These are phyloP conservation scores for Eupristina koningsbergeri DNA, from an alignment of 1,140 invertebrate genomes.

Conservation along the genomic window DNA sequence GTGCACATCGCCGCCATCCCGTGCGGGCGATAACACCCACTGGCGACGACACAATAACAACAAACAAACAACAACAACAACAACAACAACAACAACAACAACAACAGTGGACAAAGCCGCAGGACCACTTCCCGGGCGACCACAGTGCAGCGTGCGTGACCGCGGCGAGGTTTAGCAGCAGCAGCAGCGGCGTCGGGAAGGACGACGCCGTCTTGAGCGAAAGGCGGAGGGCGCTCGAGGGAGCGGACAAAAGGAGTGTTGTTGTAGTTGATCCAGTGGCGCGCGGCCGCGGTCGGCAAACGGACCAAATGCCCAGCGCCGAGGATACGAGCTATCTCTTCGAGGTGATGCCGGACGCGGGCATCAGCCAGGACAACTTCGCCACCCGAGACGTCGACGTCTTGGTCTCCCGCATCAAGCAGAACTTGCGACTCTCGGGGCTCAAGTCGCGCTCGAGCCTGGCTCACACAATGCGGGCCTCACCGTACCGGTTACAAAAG, in stretches of 20 bases:
- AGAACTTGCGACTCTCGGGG: conserved; percentile 77
- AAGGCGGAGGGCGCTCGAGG: no score
- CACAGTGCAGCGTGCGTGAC: background rate
- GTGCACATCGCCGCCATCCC: background rate
- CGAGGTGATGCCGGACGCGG: conserved; percentile 67
- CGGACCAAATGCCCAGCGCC: conserved; percentile 66
- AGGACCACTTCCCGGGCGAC: no score
- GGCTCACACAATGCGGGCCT: conserved; percentile 71
- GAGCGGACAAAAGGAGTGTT: no score
- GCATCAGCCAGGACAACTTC: conserved; percentile 66
- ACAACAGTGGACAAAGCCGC: no score
- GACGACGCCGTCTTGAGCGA: background rate
- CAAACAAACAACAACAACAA: no score
- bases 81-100: no score
- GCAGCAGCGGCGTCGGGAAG: no score
- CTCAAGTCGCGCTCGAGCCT: conserved; percentile 68
- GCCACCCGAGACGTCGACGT: conserved; percentile 77
- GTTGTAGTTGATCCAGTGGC: background rate
- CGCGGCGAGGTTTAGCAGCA: background rate
- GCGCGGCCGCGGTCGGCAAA: background rate
- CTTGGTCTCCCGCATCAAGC: conserved; percentile 80
- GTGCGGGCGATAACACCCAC: background rate
- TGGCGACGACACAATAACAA: background rate
- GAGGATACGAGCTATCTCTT: conserved; percentile 70
- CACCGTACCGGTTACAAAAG: conserved; percentile 75